Conservation (phyloP, 2,888 invertebrate genomes). For the Hirtodrosophila cameraria region DNA sequence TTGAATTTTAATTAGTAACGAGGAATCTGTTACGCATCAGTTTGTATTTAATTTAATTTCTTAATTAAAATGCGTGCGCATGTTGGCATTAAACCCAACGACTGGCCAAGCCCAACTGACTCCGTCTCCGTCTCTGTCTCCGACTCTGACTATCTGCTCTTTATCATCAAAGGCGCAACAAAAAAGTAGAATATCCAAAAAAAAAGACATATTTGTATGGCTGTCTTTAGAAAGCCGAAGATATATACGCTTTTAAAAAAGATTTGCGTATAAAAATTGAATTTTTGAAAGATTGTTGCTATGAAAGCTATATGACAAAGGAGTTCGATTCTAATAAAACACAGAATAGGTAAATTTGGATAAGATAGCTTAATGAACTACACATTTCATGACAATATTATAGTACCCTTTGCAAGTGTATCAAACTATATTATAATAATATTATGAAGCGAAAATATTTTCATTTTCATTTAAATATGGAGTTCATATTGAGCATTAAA, state of each 20-base stretch:
- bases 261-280: no score
- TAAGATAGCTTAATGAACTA: background rate
- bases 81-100: constrained; percentile 73
- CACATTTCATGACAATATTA: background rate
- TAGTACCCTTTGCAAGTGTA: background rate
- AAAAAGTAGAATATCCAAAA: constrained; percentile 7
- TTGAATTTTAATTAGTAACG: constrained; percentile 80
- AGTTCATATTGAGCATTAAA: constrained; percentile 1
- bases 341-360: no score
- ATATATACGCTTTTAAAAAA: background rate
- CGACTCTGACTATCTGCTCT: no score
- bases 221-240: no score
- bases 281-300: no score
- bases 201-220: background rate
- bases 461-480: constrained; percentile 14
- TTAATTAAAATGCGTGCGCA: constrained; percentile 78
- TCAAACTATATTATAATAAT: background rate
- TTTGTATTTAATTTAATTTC: constrained; percentile 81
- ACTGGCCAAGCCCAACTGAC: constrained; percentile 44
- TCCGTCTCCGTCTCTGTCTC: no score
- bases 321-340: no score
- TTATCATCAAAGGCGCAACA: constrained; percentile 36
- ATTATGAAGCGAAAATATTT: constrained; percentile 9
- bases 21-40: constrained; percentile 80
- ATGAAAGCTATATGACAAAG: no score